Conservation (phyloP, 2,113 vertebrate genomes). For the Hemichromis elongatus region DNA sequence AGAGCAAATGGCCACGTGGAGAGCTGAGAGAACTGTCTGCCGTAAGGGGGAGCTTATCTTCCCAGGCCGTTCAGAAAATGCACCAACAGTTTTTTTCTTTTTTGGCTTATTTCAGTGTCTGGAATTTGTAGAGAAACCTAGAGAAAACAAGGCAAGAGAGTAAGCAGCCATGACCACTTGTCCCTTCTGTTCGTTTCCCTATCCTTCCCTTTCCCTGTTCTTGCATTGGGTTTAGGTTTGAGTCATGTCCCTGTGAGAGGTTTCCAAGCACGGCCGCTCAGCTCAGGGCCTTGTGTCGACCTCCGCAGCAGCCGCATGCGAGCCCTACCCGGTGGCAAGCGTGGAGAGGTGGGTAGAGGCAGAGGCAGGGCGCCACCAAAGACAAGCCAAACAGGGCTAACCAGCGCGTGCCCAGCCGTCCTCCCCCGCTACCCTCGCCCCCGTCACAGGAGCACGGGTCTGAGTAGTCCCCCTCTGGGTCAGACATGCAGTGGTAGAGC, state of each 20-base stretch:
- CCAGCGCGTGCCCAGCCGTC: conserved; percentile 93
- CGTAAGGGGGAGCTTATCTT: conserved; percentile 69
- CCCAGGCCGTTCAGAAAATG: conserved; percentile 63
- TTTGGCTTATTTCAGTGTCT: conserved; percentile 67
- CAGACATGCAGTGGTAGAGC: conserved; percentile 99
- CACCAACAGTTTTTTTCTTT: conserved; percentile 48
- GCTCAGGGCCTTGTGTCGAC: conserved; percentile 90
- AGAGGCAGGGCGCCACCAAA: conserved; percentile 94
- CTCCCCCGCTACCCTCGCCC: conserved; percentile 75
- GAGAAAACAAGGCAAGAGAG: conserved; percentile 50
- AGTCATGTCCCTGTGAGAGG: neutral
- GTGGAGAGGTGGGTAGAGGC: conserved; percentile 95
- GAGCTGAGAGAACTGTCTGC: conserved; percentile 61
- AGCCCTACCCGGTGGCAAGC: conserved; percentile 92
- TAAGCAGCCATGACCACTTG: conserved; percentile 19
- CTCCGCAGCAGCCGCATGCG: conserved; percentile 91
- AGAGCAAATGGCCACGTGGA: conserved; percentile 55
- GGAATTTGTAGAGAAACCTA: conserved; percentile 64
- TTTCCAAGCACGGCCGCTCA: conserved; percentile 61
- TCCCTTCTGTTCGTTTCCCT: conserved; percentile 19
- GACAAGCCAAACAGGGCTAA: conserved; percentile 91
- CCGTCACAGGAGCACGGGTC: conserved; percentile 97
- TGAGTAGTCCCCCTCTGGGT: conserved; percentile 96
- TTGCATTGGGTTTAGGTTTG: conserved; percentile 49
- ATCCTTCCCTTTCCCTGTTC: conserved; percentile 58